Percentiles rank a stretch among this genome's conserved stretches.
Evolutionary conservation across 2,888 invertebrate genomes (phyloP).

Genomic region (Nebria salina): DNA sequence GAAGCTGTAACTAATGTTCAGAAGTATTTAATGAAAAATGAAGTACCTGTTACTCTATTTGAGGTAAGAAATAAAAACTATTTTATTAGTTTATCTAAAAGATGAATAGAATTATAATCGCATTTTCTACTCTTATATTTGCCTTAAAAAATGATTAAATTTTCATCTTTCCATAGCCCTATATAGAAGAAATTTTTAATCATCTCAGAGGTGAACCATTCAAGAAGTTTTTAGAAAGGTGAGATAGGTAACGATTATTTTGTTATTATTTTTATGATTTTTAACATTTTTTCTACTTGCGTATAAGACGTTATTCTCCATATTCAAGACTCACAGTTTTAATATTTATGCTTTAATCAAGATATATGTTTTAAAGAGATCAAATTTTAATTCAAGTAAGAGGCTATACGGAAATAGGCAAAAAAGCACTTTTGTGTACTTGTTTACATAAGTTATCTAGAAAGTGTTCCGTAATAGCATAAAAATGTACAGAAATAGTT

Average conservation of each 20-base stretch:
- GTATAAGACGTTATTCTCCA: not conserved
- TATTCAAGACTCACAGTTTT: constrained; percentile 34
- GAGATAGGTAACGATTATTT: constrained; percentile 56
- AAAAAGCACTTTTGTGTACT: too few relatives aligned
- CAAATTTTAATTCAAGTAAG: constrained; percentile 28
- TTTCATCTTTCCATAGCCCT: constrained; percentile 80
- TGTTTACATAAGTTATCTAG: too few relatives aligned
- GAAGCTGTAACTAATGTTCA: constrained; percentile 98
- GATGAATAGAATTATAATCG: not conserved
- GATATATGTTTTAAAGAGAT: constrained; percentile 28
- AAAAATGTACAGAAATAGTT: too few relatives aligned
- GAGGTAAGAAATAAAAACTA: constrained; percentile 79
- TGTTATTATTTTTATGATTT: constrained; percentile 44
- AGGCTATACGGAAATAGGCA: too few relatives aligned
- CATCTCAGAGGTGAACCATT: constrained; percentile 97
- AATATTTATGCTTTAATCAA: constrained; percentile 29
- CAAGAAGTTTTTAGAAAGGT: constrained; percentile 98
- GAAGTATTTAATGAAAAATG: constrained; percentile 95
- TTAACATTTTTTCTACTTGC: constrained; percentile 23
- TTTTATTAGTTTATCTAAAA: not conserved
- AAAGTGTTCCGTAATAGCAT: too few relatives aligned
- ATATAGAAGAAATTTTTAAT: constrained; percentile 99
- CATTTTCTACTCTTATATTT: constrained; percentile 15
- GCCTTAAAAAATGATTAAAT: constrained; percentile 2
- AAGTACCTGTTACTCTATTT: constrained; percentile 96